Conservation (phyloP, 92 coral and sea anemone species). For the Actinostola sp. region DNA sequence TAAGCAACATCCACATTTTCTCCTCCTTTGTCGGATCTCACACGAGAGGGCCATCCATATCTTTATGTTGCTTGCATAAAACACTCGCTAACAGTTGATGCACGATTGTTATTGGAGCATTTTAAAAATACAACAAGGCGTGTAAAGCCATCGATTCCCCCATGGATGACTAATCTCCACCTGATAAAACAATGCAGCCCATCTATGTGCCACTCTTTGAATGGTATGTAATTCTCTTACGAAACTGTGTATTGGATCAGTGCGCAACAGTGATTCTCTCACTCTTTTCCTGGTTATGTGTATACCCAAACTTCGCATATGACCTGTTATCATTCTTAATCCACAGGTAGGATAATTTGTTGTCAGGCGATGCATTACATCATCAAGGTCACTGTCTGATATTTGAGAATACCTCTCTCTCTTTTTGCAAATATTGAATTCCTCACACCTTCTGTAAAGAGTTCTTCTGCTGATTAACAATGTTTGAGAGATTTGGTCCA, state of each 20-base stretch:
- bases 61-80: constrained; percentile 40
- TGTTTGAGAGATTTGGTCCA: constrained; percentile 40
- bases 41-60: constrained; percentile 43
- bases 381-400: constrained; percentile 47
- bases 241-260: constrained; percentile 52
- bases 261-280: constrained; percentile 47
- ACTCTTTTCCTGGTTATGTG: constrained; percentile 34
- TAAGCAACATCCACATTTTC: constrained; percentile 48
- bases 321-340: constrained; percentile 43
- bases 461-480: constrained; percentile 45
- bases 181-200: constrained; percentile 43
- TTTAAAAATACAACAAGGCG: constrained; percentile 11
- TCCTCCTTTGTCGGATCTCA: too few species aligned
- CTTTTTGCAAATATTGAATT: constrained; percentile 44
- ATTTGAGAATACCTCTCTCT: constrained; percentile 49
- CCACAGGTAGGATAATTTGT: constrained; percentile 51
- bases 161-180: constrained; percentile 38
- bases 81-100: constrained; percentile 20
- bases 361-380: constrained; percentile 25
- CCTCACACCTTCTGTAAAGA: constrained; percentile 58
- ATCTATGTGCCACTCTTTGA: constrained; percentile 66
- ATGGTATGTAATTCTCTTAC: constrained; percentile 42
- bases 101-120: constrained; percentile 50
- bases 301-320: constrained; percentile 29
- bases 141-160: constrained; percentile 36